phyloP scores from a whole-genome alignment of 1,140 invertebrate genomes.

The Melanaphis sacchari region DNA sequence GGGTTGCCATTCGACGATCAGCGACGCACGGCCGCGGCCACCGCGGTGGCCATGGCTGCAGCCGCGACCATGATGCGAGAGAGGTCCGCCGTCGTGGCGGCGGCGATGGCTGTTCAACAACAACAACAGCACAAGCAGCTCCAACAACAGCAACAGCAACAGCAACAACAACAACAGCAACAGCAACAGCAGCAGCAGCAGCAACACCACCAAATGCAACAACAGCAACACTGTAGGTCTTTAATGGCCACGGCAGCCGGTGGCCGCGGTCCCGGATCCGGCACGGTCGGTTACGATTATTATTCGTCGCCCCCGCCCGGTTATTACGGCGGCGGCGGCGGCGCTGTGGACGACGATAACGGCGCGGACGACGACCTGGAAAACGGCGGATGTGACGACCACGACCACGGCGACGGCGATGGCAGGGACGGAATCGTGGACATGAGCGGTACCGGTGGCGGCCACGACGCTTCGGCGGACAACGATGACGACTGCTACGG shows the following conservation, averaged over 20 bases:
- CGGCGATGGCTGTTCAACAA: neutral
- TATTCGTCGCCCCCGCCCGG: slow-evolving; percentile 26
- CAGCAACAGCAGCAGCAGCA: neutral
- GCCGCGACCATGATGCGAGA: slow-evolving; percentile 21
- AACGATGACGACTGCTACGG: slow-evolving; percentile 73
- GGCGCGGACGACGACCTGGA: neutral
- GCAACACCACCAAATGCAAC: neutral
- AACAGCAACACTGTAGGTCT: slow-evolving; percentile 8
- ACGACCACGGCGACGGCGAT: neutral
- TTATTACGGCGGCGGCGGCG: neutral
- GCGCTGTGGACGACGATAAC: neutral
- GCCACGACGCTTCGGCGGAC: slow-evolving; percentile 52
- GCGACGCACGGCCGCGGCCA: neutral
- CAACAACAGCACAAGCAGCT: neutral
- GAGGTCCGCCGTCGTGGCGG: neutral
- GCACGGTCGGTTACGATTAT: neutral
- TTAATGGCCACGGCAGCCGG: neutral
- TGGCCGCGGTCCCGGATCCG: neutral
- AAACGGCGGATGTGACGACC: neutral
- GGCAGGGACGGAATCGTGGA: neutral
- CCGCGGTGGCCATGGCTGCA: slow-evolving; percentile 39
- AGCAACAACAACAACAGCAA: neutral
- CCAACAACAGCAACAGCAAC: neutral
- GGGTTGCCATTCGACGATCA: neutral
- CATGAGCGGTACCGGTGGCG: slow-evolving; percentile 53